Conservation (phyloP, 2,888 invertebrate species). For the Spilarctia lutea region DNA sequence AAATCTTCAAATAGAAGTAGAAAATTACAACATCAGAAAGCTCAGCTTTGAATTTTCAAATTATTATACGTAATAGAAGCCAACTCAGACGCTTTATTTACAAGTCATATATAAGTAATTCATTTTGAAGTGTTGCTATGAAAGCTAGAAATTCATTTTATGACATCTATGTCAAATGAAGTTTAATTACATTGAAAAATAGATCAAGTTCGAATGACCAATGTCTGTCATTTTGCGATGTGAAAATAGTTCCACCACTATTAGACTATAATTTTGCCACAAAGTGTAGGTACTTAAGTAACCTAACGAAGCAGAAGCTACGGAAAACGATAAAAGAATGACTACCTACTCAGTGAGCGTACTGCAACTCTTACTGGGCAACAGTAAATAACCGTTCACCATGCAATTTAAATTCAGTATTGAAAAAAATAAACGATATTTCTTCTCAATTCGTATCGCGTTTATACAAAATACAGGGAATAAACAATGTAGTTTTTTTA, state of each 20-base stretch:
- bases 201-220: no score
- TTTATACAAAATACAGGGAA: slow-evolving; percentile 52
- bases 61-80: slow-evolving; percentile 1
- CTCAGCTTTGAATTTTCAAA: slow-evolving; percentile 42
- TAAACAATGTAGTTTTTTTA: slow-evolving; percentile 39
- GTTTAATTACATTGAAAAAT: no score
- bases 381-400: slow-evolving; percentile 70
- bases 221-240: slow-evolving; percentile 22
- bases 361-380: slow-evolving; percentile 58
- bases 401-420: slow-evolving; percentile 68
- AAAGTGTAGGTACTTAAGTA: slow-evolving; percentile 40
- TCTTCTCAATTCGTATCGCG: slow-evolving; percentile 64
- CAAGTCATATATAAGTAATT: not conserved
- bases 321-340: slow-evolving; percentile 57
- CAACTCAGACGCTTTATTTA: no score
- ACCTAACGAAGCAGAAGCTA: slow-evolving; percentile 54
- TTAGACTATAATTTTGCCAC: slow-evolving; percentile 21
- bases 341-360: slow-evolving; percentile 62
- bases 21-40: slow-evolving; percentile 64
- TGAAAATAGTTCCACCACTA: slow-evolving; percentile 15
- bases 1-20: slow-evolving; percentile 59
- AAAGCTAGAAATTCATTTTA: no score
- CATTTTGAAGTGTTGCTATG: not conserved
- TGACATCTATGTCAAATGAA: no score
- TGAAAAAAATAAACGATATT: slow-evolving; percentile 74